Evolutionary conservation across 2,113 vertebrate species (phyloP), one percentile per base, ranked within the genome.

Genomic region (Lampris incognitus): DNA sequence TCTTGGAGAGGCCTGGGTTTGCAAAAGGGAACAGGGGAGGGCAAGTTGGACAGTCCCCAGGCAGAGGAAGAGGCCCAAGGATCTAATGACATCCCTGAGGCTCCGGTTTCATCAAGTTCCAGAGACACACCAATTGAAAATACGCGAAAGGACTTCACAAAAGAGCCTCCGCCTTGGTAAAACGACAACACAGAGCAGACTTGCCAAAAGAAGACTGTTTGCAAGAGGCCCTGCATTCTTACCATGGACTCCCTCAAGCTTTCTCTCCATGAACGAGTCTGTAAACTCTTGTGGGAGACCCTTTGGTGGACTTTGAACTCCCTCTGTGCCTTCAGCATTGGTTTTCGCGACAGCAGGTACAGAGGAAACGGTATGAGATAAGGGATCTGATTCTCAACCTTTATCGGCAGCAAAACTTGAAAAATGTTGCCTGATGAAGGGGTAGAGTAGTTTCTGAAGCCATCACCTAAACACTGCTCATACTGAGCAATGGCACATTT

Each of bases 201-300:
- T 1, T 95, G 84, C 66, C 40, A 72, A 67, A 89, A 58, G 55
- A 59, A 74, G 39, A 83, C 52, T 0, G 71, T 94, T 37, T 92
- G 83, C 38, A 94, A 93, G 75, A 94, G 91, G 94, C 96, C 98
- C 11, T 99, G 97, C 60, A 97, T 99, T 90, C 96, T 99, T 13
- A 94, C 98, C 83, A 95, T 99, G 78, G 97, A 99, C 86, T 99
- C 98, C 69, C 92, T 99, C 74, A 99, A 97, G 93, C 91, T 95
- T 7, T 95, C 93, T 79, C 95, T 95, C 40, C 88, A 96, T 48
- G 95, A 97, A 87, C 96, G 96, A 8, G 95, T 97, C 79, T 95
- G 95, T 87, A 97, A 97, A 78, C 92, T 98, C 59, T 92, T 99
- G 81, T 92, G 97, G 87, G 97, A 99, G 95, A 97, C 91, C 98